These are phyloP conservation scores for Menura novaehollandiae DNA, from an alignment of 2,113 vertebrate species.

Conservation along the genomic window DNA sequence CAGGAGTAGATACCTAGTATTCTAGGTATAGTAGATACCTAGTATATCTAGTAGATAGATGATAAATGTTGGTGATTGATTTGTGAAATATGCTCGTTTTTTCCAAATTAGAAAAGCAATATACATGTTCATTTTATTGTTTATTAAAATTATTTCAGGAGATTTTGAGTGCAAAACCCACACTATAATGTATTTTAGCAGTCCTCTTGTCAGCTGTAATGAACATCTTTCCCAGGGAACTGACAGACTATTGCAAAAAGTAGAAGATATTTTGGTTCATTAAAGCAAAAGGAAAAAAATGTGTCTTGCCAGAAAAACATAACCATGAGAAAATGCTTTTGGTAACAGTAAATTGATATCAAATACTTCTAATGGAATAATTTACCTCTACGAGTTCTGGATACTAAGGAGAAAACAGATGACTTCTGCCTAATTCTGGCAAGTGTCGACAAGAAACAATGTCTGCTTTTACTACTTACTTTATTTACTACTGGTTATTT, in stretches of 20 bases:
- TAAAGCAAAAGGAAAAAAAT: neutral
- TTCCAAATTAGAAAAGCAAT: neutral
- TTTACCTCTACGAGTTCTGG: neutral
- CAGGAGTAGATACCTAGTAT: neutral
- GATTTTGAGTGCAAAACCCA: neutral
- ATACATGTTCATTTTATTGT: neutral
- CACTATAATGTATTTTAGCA: neutral
- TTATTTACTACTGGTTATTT: neutral
- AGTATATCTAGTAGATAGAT: no score
- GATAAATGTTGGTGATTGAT: neutral
- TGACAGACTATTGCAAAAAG: neutral
- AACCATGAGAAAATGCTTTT: neutral
- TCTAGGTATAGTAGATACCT: no score
- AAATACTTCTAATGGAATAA: neutral
- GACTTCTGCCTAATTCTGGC: neutral
- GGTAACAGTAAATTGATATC: neutral
- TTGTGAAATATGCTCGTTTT: neutral
- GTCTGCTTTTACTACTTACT: neutral
- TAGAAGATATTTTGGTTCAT: neutral
- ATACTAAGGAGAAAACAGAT: neutral
- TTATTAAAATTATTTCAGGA: neutral
- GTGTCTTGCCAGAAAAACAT: neutral
- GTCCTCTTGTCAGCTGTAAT: neutral
- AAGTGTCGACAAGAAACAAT: neutral
- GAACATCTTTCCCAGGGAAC: neutral